phyloP scores from a whole-genome alignment of 2,797 vertebrate genomes.

The Petrocephalus schoutedeni region DNA sequence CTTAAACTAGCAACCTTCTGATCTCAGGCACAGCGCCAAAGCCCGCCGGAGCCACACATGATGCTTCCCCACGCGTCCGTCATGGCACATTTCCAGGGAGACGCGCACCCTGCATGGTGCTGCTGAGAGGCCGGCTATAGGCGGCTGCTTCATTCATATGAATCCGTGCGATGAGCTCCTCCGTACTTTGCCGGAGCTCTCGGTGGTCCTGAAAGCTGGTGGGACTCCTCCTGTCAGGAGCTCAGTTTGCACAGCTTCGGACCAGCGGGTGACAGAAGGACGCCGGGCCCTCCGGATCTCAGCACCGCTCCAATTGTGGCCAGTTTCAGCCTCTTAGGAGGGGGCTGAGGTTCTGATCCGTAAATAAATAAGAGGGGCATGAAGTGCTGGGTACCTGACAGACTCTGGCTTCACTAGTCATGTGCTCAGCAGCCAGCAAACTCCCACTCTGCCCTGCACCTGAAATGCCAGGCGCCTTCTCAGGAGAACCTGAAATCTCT shows the following conservation, averaged over 20 bases:
- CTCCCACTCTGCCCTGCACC: not conserved
- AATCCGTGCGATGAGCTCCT: not conserved
- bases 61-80: not conserved
- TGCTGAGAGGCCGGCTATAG: not conserved
- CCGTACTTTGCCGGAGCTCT: conserved; percentile 25
- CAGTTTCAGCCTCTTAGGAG: not conserved
- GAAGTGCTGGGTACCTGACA: not conserved
- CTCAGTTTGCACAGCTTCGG: not conserved
- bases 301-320: not conserved
- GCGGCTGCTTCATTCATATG: not conserved
- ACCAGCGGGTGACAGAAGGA: not conserved
- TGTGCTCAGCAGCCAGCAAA: not conserved
- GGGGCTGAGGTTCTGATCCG: not conserved
- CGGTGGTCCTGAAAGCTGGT: conserved; percentile 35
- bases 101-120: not conserved
- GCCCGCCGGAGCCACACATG: not conserved
- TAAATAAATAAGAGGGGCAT: not conserved
- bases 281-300: not conserved
- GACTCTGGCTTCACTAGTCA: not conserved
- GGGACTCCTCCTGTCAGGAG: not conserved
- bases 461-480: not conserved
- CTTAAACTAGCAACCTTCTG: not conserved
- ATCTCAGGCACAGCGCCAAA: not conserved
- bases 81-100: not conserved
- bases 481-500: not conserved